Evolutionary conservation across 1,140 invertebrate species (phyloP).

Genomic region (Drosophila hydei): DNA sequence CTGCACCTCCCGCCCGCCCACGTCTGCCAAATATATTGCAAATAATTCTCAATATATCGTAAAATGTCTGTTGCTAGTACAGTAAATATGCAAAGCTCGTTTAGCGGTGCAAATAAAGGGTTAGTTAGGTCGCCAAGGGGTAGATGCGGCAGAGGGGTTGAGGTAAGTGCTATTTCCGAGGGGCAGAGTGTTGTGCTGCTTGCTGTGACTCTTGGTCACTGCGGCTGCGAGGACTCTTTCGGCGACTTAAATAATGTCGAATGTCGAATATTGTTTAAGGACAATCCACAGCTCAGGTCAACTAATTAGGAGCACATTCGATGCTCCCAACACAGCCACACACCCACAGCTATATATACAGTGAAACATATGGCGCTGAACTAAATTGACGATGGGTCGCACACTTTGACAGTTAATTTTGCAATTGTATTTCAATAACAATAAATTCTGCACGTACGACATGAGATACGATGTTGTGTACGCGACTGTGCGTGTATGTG

Average conservation of each 20-base stretch:
- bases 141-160: not conserved
- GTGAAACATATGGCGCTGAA: slow-evolving; percentile 64
- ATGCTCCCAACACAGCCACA: not conserved
- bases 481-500: slow-evolving; percentile 14
- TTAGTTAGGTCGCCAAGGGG: not conserved
- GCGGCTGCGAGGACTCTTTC: slow-evolving; percentile 37
- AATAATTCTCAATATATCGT: slow-evolving; percentile 83
- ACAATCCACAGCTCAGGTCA: slow-evolving; percentile 30
- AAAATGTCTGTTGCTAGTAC: slow-evolving; percentile 79
- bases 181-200: not conserved
- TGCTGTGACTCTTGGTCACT: slow-evolving; percentile 47
- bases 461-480: slow-evolving; percentile 55
- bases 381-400: slow-evolving; percentile 69
- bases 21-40: slow-evolving; percentile 75
- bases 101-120: slow-evolving; percentile 69
- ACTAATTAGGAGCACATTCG: slow-evolving; percentile 48
- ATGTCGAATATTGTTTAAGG: slow-evolving; percentile 38
- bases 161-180: not conserved
- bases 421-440: slow-evolving; percentile 84
- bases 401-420: slow-evolving; percentile 84
- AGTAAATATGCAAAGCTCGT: slow-evolving; percentile 82
- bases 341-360: not conserved
- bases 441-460: slow-evolving; percentile 76
- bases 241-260: slow-evolving; percentile 18
- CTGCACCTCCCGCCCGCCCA: not conserved